Conservation (phyloP, 2,113 vertebrate species). For the Pitta sordida region DNA sequence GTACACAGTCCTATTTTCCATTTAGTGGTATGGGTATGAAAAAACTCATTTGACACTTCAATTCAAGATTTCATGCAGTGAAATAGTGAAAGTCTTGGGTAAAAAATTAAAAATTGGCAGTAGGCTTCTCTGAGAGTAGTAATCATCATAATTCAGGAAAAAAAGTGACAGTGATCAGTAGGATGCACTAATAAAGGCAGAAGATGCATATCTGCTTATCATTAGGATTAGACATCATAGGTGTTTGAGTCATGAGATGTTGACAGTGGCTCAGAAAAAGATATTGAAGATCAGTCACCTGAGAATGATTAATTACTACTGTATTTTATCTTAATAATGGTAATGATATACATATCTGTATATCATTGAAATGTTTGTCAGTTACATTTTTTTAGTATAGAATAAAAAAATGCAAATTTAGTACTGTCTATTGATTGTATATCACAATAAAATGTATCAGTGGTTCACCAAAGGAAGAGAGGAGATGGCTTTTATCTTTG, state of each 20-base stretch:
- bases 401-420: neutral
- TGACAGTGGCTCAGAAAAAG: neutral
- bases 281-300: neutral
- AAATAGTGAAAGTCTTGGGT: neutral
- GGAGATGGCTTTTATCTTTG: neutral
- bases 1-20: rapidly evolving
- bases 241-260: neutral
- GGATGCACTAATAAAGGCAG: neutral
- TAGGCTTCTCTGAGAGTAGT: neutral
- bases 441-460: neutral
- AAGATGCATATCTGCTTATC: neutral
- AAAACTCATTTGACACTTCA: neutral
- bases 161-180: neutral
- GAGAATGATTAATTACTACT: neutral
- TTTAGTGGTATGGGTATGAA: neutral
- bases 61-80: neutral
- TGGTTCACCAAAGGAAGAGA: neutral
- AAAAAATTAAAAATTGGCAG: neutral
- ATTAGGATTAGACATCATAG: too few relatives aligned
- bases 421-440: neutral
- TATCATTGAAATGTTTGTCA: neutral
- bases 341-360: neutral
- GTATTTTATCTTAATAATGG: neutral
- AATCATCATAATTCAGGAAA: neutral
- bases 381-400: neutral